Conservation (phyloP, 2,888 invertebrate genomes). For the Eupithecia inturbata region DNA sequence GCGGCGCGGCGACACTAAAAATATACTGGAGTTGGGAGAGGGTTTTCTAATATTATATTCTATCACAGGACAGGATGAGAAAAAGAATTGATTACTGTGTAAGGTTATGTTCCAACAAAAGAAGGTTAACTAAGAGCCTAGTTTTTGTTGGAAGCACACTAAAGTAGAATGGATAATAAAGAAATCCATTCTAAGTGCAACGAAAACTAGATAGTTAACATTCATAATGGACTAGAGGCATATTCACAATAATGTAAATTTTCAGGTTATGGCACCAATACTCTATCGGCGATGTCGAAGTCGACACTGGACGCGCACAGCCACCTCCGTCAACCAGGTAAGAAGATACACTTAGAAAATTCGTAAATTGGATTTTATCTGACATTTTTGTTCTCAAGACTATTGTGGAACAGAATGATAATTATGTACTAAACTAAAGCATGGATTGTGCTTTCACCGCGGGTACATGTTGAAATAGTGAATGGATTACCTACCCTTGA, state of each 20-base stretch:
- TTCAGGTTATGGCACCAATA: constrained; percentile 94
- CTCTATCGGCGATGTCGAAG: constrained; percentile 91
- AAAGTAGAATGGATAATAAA: no score
- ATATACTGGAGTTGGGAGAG: background rate
- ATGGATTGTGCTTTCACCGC: background rate
- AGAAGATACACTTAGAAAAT: constrained; percentile 41
- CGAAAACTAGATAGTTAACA: no score
- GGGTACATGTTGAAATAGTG: background rate
- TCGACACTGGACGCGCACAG: constrained; percentile 94
- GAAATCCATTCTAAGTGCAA: no score
- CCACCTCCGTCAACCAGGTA: constrained; percentile 95
- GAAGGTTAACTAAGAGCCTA: no score
- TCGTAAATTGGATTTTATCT: background rate
- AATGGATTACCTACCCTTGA: background rate
- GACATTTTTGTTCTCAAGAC: no score
- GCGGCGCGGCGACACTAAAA: background rate
- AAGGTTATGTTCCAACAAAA: no score
- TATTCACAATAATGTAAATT: constrained; percentile 48
- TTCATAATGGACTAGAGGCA: background rate
- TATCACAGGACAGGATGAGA: background rate
- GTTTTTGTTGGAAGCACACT: no score
- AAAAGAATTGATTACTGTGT: background rate
- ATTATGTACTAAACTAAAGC: no score
- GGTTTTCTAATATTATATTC: background rate
- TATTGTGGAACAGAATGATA: background rate